Percentiles rank a stretch among this genome's conserved stretches.
phyloP scores from a whole-genome alignment of 1,140 invertebrate genomes.

The Megalopta genalis region DNA sequence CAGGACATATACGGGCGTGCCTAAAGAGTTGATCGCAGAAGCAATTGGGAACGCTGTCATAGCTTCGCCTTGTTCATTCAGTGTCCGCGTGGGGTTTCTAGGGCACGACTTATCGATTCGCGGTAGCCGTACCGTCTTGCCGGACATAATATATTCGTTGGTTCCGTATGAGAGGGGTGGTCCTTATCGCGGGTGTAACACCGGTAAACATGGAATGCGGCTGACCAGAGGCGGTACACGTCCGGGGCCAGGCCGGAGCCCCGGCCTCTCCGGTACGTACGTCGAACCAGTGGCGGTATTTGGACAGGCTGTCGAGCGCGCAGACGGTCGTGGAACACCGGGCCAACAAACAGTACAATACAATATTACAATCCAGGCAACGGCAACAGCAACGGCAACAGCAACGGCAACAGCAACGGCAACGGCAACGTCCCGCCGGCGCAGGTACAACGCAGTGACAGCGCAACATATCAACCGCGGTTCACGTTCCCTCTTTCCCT shows the following conservation, averaged over 20 bases:
- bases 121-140: conserved; percentile 10
- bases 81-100: not conserved
- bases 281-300: conserved; percentile 73
- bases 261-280: conserved; percentile 42
- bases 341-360: conserved; percentile 76
- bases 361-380: conserved; percentile 75
- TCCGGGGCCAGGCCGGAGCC: not conserved
- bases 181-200: conserved; percentile 67
- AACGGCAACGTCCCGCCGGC: conserved; percentile 65
- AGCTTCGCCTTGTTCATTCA: conserved; percentile 3
- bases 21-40: too few species aligned
- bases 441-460: conserved; percentile 75
- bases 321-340: conserved; percentile 70
- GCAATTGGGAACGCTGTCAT: not conserved
- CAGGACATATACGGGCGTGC: too few species aligned
- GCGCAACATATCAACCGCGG: conserved; percentile 74
- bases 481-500: conserved; percentile 40
- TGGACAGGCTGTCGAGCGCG: conserved; percentile 74
- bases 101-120: conserved; percentile 9
- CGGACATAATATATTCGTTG: conserved; percentile 31
- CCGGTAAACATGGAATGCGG: conserved; percentile 69
- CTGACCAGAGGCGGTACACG: conserved; percentile 62
- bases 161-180: conserved; percentile 37
- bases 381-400: conserved; percentile 58
- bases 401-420: conserved; percentile 27